phyloP scores from a whole-genome alignment of 2,888 invertebrate species.

The Drosophila suboccidentalis region DNA sequence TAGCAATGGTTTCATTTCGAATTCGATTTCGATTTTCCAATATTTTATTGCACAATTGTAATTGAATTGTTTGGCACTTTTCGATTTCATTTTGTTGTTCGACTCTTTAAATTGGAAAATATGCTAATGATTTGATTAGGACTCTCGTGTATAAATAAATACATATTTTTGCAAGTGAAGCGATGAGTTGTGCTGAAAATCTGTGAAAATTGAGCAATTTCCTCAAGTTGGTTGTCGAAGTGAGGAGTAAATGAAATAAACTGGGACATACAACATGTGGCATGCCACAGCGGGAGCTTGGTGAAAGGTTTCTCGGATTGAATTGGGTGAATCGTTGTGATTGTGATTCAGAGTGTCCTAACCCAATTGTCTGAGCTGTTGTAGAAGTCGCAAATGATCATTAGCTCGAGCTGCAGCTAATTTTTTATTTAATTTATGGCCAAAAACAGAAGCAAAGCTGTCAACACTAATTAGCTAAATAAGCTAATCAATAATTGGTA shows the following conservation, averaged over 20 bases:
- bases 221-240: slow-evolving; percentile 11
- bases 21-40: slow-evolving; percentile 41
- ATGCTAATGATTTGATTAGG: slow-evolving; percentile 71
- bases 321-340: slow-evolving; percentile 30
- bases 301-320: slow-evolving; percentile 45
- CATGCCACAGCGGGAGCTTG: slow-evolving; percentile 43
- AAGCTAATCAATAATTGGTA: slow-evolving; percentile 57
- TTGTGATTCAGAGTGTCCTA: neutral
- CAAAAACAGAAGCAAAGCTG: slow-evolving; percentile 69
- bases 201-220: slow-evolving; percentile 42
- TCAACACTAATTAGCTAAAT: slow-evolving; percentile 51
- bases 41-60: slow-evolving; percentile 80
- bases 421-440: neutral
- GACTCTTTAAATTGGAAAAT: slow-evolving; percentile 37
- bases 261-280: slow-evolving; percentile 39
- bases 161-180: slow-evolving; percentile 27
- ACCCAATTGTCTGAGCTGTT: neutral
- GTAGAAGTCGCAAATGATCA: neutral
- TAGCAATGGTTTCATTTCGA: slow-evolving; percentile 46
- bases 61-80: slow-evolving; percentile 77
- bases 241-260: slow-evolving; percentile 13
- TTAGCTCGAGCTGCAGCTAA: neutral
- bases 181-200: slow-evolving; percentile 13
- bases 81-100: slow-evolving; percentile 54
- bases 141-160: slow-evolving; percentile 10